These are phyloP conservation scores for Melipona quadrifasciata DNA, from an alignment of 1,140 invertebrate genomes.

Conservation along the genomic window DNA sequence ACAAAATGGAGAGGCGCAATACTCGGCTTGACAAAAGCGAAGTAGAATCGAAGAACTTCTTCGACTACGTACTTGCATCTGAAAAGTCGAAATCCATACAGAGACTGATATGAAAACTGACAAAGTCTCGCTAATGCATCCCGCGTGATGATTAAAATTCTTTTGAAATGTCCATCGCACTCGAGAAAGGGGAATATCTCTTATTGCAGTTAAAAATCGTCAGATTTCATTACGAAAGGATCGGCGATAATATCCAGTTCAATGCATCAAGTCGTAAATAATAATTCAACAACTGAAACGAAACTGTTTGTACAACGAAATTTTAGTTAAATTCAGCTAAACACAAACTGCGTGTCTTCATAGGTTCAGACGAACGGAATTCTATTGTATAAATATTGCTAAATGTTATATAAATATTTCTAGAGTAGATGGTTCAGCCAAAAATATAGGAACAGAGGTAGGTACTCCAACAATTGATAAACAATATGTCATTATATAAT, in stretches of 20 bases:
- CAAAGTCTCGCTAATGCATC: constrained; percentile 24
- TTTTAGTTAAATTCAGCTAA: not conserved
- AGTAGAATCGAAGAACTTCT: constrained; percentile 65
- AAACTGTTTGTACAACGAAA: not conserved
- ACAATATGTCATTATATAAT: not conserved
- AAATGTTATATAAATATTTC: too few species aligned
- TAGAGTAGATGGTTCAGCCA: not conserved
- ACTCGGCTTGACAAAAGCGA: constrained; percentile 69
- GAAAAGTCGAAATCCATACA: constrained; percentile 59
- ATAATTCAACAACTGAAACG: not conserved
- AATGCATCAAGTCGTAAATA: not conserved
- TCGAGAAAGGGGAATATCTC: not conserved
- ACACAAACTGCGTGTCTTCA: not conserved
- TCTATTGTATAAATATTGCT: not conserved
- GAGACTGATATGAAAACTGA: not conserved
- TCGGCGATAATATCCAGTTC: not conserved
- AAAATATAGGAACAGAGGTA: not conserved
- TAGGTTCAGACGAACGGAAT: too few species aligned
- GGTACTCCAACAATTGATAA: not conserved
- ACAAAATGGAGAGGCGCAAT: constrained; percentile 81
- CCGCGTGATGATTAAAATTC: constrained; percentile 30
- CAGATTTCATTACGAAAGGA: not conserved
- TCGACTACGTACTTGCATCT: constrained; percentile 52
- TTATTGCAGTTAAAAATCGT: not conserved
- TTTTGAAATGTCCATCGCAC: too few species aligned